Conservation (phyloP, 1,140 invertebrate species). For the Sesamia nonagrioides region DNA sequence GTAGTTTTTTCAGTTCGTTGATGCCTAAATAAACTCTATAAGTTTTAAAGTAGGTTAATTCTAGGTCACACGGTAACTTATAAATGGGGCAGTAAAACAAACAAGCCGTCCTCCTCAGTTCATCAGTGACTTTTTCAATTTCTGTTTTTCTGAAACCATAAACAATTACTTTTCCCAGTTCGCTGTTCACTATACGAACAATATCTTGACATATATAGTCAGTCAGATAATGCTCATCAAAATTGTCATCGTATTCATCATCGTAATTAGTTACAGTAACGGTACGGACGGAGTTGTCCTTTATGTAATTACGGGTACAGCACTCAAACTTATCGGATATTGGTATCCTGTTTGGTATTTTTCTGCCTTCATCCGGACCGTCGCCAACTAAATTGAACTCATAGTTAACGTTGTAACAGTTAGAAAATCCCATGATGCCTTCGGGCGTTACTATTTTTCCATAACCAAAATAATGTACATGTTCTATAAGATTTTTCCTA, state of each 20-base stretch:
- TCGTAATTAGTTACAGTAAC: neutral
- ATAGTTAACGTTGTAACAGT: neutral
- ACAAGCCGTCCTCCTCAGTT: neutral
- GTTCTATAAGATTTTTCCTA: slow-evolving; percentile 1
- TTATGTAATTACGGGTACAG: neutral
- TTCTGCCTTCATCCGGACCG: neutral
- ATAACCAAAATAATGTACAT: neutral
- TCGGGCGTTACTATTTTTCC: neutral
- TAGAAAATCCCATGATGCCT: neutral
- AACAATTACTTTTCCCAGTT: neutral
- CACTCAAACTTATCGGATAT: neutral
- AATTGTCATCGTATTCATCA: neutral
- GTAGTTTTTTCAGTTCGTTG: neutral
- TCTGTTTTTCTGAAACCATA: neutral
- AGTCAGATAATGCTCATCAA: neutral
- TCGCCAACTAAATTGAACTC: neutral
- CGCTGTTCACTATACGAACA: neutral
- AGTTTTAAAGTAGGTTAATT: neutral
- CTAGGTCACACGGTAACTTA: neutral
- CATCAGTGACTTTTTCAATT: neutral
- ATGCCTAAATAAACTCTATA: neutral
- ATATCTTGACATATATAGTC: neutral
- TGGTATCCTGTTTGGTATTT: slow-evolving; percentile 3
- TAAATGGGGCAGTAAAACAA: slow-evolving; percentile 1
- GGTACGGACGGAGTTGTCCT: neutral